phyloP scores from a whole-genome alignment of 2,113 vertebrate species.

The Neoarius graeffei region DNA sequence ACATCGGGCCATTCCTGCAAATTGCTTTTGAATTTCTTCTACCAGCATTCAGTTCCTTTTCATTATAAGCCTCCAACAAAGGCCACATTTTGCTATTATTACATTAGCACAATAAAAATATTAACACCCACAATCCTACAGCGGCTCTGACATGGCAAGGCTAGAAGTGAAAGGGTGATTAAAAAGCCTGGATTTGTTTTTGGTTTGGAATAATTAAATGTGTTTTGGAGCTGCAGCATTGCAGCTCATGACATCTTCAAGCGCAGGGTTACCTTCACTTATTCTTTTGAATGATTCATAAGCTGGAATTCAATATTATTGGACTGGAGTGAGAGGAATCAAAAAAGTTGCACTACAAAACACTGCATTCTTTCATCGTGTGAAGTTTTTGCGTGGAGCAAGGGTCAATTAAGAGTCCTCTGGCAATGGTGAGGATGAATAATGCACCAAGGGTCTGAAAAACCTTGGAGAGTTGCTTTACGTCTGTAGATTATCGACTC shows the following conservation, averaged over 20 bases:
- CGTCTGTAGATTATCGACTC: constrained; percentile 77
- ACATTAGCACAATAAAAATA: constrained; percentile 32
- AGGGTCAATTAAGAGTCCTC: constrained; percentile 77
- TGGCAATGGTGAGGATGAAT: constrained; percentile 73
- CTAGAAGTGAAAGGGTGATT: not conserved
- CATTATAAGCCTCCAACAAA: constrained; percentile 18
- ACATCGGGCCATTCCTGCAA: constrained; percentile 61
- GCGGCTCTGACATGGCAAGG: constrained; percentile 51
- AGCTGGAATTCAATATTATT: constrained; percentile 71
- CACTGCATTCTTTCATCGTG: constrained; percentile 74
- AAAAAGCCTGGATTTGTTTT: constrained; percentile 55
- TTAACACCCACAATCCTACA: constrained; percentile 50
- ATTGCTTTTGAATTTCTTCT: constrained; percentile 62
- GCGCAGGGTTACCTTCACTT: constrained; percentile 62
- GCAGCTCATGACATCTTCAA: constrained; percentile 71
- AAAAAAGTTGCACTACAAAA: constrained; percentile 76
- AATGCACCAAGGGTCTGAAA: constrained; percentile 67
- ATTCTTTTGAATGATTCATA: constrained; percentile 71
- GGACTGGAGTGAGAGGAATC: constrained; percentile 63
- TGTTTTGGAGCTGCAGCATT: constrained; percentile 59
- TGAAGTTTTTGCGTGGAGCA: constrained; percentile 71
- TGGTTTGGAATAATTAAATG: constrained; percentile 58
- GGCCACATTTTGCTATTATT: constrained; percentile 29
- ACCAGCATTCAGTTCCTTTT: constrained; percentile 40
- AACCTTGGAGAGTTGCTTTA: constrained; percentile 72